Base-by-base conservation (phyloP, 1,140 invertebrate species). In the Eueides isabella region DNA sequence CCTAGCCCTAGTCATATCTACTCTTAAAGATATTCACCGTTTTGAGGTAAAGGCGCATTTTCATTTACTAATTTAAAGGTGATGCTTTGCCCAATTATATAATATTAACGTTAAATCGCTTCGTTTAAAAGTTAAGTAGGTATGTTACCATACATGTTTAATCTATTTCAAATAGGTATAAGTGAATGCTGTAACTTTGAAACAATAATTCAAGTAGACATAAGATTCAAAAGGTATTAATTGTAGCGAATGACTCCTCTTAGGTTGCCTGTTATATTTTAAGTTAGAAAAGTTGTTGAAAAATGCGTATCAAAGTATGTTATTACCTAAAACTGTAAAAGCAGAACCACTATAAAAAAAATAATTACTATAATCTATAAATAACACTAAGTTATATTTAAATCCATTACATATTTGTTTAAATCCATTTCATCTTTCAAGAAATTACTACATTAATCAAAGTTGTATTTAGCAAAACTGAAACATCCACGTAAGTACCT, bases 201-300 rank as follows among this genome's bases (percentile, higher is more conserved):
- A 72, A 76, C 74, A 76, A 76, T 76, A 76, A 76, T 67, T 72
- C 35, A 61, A 70, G 73, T 75, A 75, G 73, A 61, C 23, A 35
- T n/a, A n/a, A n/a, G n/a, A n/a, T n/a, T n/a, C n/a, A n/a, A n/a
- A n/a, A n/a, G n/a, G n/a, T n/a, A n/a, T 31, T 66, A 28, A 64
- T 33, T 68, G 4, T 71, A 64, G 68, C 12, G 28, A 62, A 71
- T 55, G 69, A 55, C 74, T 75, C 48, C 11, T 12, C 26, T 14
- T 70, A 28, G 28, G 28, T 38, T 62, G 61, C 61, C n/a, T n/a
- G n/a, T n/a, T n/a, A n/a, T 38, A 61, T 19, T 14, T 35, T 61
- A 62, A 33, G 12, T 70, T 29, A n/a, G 61, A 63, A 62, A 70
- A 38, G 61, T 63, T 63, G 61, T 63, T 30, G 61, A 29, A 63